A percentile compares a stretch with the other conserved stretches of the same genome.
Conservation (phyloP, 2,888 invertebrate genomes). For the Cactoblastis cactorum region DNA sequence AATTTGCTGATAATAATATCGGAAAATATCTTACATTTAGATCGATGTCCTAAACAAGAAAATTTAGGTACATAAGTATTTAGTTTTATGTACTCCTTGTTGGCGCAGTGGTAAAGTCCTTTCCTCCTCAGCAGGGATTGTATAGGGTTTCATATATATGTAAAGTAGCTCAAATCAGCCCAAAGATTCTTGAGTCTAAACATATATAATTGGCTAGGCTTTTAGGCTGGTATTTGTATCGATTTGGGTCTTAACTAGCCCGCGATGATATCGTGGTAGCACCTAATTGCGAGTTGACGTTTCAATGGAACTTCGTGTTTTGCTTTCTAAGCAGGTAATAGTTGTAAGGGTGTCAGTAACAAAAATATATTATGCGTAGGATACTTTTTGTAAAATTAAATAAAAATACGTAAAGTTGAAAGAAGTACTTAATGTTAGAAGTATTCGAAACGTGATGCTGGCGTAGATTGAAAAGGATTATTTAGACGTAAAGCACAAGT, state of each 20-base stretch:
- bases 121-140: no score
- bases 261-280: background rate
- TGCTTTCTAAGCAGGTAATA: background rate
- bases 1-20: constrained; percentile 2
- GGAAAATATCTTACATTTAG: constrained; percentile 5
- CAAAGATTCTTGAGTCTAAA: background rate
- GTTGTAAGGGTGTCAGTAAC: no score
- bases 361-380: no score
- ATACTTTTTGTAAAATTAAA: no score
- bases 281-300: background rate
- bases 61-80: background rate
- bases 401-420: no score
- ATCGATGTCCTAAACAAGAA: background rate
- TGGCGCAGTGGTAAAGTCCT: no score
- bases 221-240: constrained; percentile 8
- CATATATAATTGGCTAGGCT: constrained; percentile 2
- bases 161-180: background rate
- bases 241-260: background rate
- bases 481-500: no score
- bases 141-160: no score
- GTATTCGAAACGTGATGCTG: no score
- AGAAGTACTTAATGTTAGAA: no score
- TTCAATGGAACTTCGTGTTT: background rate
- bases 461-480: no score
- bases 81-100: background rate